Base-by-base conservation (phyloP, 2,888 invertebrate species). In the Apamea monoglypha region DNA sequence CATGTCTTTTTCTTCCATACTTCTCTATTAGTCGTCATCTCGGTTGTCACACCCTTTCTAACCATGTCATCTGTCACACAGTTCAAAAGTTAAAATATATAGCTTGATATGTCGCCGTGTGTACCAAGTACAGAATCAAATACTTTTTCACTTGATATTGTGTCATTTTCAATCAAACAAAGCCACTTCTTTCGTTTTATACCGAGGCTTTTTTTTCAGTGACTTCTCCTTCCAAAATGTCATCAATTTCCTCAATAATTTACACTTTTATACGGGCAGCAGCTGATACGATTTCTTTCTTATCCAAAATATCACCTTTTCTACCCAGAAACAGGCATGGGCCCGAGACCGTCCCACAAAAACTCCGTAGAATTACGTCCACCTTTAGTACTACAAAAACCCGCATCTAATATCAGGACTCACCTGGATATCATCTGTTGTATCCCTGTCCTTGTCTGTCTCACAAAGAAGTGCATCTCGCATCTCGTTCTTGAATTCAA, bases 391-490 rank as follows among this genome's bases (percentile, higher is more conserved):
- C 18, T 44, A 79, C 63, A 79, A 84, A 85, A 78, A 75, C 78
- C 64, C 79, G 68, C 75, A 79, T 83, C 59, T 83, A 80, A 82
- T 77, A 83, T 74, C 72, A 81, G 74, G 66, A 77, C 77, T 84
- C 89, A 88, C 86, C 86, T 88, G 87, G 78, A 71, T 64, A 69
- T 75, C 77, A 88, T 87, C 89, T 89, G 89, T 81, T 87, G n/a
- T 80, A 75, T 74, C 2, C 0, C 36, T 44, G 12, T 87, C 83
- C 63, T 76, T 76, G 16, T 89, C 73, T 74, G 0, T 2, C 72
- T 59, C 32, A 78, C 3, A 74, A 36, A 72, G 36, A 53, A 32
- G 0, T 40, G 53, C 0, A 88, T 84, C 76, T 83, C 21, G 73
- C 71, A 63, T 83, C 82, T 82, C 81, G 47, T 56, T 87, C 69